Evolutionary conservation across 2,888 invertebrate species (phyloP).

Genomic region (Celastrina argiolus): DNA sequence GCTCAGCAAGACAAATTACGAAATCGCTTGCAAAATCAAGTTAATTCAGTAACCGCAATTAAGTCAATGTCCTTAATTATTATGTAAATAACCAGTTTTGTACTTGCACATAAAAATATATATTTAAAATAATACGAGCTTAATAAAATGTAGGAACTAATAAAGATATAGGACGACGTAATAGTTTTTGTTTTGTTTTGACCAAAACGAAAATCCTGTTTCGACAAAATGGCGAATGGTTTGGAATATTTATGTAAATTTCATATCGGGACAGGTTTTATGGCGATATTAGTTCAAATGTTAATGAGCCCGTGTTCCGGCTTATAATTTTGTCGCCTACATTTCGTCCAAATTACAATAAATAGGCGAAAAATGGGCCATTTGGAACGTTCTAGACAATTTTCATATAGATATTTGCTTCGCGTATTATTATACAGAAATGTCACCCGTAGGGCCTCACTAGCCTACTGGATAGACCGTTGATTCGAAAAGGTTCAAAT

Average conservation of each 20-base stretch:
- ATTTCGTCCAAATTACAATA: not conserved
- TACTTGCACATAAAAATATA: not conserved
- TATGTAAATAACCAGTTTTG: not conserved
- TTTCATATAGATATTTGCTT: no score
- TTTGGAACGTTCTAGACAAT: not conserved
- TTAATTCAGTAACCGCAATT: not conserved
- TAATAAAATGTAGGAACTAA: not conserved
- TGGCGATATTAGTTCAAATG: constrained; percentile 20
- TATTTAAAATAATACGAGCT: not conserved
- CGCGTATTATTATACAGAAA: no score
- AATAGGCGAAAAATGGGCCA: not conserved
- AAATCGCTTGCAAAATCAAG: not conserved
- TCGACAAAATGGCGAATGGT: not conserved
- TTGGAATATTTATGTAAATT: constrained; percentile 10
- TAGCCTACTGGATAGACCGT: no score
- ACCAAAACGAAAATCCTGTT: constrained; percentile 10
- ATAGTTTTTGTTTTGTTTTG: not conserved
- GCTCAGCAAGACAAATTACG: not conserved
- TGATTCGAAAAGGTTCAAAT: no score
- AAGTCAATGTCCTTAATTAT: not conserved
- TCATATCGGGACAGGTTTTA: constrained; percentile 13
- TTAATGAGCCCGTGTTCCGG: constrained; percentile 1
- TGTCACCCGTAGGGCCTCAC: no score
- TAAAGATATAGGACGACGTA: not conserved
- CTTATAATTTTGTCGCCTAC: constrained; percentile 9